Percentiles rank a stretch among this genome's conserved stretches.
phyloP scores from a whole-genome alignment of 2,888 invertebrate genomes.

The Eupsilia transversa region DNA sequence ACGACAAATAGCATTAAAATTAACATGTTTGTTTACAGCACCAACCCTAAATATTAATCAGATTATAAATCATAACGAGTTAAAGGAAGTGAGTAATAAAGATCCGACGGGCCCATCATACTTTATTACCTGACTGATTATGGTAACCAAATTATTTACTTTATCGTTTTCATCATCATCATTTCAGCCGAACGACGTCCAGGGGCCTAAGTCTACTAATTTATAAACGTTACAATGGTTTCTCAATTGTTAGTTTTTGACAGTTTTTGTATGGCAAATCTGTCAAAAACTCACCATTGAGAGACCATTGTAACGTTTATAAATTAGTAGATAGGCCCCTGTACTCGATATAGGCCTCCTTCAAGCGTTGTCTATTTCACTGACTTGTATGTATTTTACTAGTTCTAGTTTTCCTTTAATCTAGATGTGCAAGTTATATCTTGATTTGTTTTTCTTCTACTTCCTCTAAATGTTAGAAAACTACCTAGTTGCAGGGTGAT shows the following conservation, averaged over 20 bases:
- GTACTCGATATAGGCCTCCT: too few species aligned
- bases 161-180: slow-evolving; percentile 14
- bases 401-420: neutral
- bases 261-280: too few species aligned
- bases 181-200: neutral
- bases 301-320: too few species aligned
- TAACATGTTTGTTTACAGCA: slow-evolving; percentile 40
- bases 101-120: slow-evolving; percentile 32
- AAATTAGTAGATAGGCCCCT: too few species aligned
- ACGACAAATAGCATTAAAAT: slow-evolving; percentile 48
- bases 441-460: neutral
- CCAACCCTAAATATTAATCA: slow-evolving; percentile 52
- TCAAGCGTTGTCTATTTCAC: neutral
- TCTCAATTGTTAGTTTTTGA: too few species aligned
- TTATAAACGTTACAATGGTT: too few species aligned
- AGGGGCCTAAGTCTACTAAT: too few species aligned
- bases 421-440: neutral
- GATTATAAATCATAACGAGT: slow-evolving; percentile 53
- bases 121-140: slow-evolving; percentile 43
- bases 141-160: slow-evolving; percentile 41
- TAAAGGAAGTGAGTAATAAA: slow-evolving; percentile 62
- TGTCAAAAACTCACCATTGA: too few species aligned
- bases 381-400: neutral
- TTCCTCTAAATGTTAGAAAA: neutral
- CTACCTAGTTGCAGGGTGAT: too few species aligned